A percentile compares a stretch with the other conserved stretches of the same genome.
phyloP scores from a whole-genome alignment of 2,113 vertebrate species.

The Lampris incognitus region DNA sequence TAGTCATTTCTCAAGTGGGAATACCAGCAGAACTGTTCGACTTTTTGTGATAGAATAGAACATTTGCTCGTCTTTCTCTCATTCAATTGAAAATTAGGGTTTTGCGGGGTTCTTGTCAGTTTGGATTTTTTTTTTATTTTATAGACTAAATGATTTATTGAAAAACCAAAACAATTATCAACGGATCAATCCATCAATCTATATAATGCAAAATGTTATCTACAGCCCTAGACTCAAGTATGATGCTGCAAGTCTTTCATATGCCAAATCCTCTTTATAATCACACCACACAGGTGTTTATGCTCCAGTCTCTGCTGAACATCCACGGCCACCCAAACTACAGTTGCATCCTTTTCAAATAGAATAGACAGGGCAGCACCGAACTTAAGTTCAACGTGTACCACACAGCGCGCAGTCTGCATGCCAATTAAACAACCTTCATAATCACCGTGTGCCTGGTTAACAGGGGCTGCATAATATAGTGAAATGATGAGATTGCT shows the following conservation, averaged over 20 bases:
- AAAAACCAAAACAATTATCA: no score
- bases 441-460: slow-evolving; percentile 1
- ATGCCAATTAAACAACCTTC: slow-evolving; percentile 10
- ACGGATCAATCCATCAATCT: no score
- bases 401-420: neutral
- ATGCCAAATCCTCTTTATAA: neutral
- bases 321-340: neutral
- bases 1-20: no score
- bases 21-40: no score
- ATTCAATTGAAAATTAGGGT: no score
- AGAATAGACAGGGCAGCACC: neutral
- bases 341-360: neutral
- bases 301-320: neutral
- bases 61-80: no score
- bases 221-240: neutral
- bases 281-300: no score
- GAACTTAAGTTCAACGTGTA: neutral
- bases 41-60: no score
- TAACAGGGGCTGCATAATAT: slow-evolving; percentile 6
- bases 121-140: no score
- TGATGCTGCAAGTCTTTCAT: neutral
- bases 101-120: no score
- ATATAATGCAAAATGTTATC: no score
- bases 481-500: slow-evolving; percentile 5
- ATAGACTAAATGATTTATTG: no score